Evolutionary conservation across 2,113 vertebrate genomes (phyloP).

Genomic region (Porphyrio hochstetteri): DNA sequence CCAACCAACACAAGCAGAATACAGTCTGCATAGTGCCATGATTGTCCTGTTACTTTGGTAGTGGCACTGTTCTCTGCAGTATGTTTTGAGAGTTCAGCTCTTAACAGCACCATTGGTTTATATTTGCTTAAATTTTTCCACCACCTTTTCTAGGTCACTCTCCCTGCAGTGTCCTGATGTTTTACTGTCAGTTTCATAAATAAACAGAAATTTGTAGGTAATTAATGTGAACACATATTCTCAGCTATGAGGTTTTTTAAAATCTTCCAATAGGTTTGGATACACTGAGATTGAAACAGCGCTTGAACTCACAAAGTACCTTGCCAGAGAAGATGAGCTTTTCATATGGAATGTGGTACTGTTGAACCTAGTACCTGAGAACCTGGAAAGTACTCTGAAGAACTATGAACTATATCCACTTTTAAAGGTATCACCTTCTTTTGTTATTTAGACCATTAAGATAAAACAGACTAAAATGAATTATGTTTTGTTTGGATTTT

Average conservation of each 20-base stretch:
- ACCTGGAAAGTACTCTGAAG: slow-evolving; percentile 49
- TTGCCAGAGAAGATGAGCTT: slow-evolving; percentile 77
- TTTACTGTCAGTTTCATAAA: not conserved
- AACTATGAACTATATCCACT: slow-evolving; percentile 72
- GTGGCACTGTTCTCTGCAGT: not conserved
- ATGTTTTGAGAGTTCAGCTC: not conserved
- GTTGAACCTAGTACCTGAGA: slow-evolving; percentile 42
- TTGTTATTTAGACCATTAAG: not conserved
- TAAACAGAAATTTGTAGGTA: not conserved
- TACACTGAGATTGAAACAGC: slow-evolving; percentile 74
- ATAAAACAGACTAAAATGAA: not conserved
- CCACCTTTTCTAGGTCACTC: not conserved
- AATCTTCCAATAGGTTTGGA: slow-evolving; percentile 67
- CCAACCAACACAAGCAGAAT: not conserved
- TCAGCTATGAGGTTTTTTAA: not conserved
- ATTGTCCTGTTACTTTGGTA: not conserved
- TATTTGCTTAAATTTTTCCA: not conserved
- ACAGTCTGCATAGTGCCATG: not conserved
- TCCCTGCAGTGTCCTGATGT: not conserved
- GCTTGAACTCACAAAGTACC: slow-evolving; percentile 79
- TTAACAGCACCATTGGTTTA: not conserved
- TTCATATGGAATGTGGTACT: slow-evolving; percentile 73
- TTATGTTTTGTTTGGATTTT: not conserved
- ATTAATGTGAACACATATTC: not conserved
- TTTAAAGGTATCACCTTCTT: slow-evolving; percentile 76